These are phyloP conservation scores for Melanostigma gelatinosum DNA, from an alignment of 2,113 vertebrate species.

Conservation along the genomic window DNA sequence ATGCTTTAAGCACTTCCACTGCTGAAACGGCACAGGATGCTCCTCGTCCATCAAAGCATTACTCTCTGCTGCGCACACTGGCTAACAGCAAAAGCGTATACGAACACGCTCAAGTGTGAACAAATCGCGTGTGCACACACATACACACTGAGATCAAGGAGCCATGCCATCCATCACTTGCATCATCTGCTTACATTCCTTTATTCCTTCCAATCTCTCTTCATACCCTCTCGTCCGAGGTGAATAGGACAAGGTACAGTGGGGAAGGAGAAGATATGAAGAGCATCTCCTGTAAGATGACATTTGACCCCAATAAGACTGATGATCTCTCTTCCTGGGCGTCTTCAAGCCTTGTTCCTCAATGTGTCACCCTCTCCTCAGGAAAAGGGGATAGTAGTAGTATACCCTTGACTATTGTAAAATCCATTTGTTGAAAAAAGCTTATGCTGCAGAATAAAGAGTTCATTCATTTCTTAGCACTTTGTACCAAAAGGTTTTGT, in stretches of 20 bases:
- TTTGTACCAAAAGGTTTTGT: neutral
- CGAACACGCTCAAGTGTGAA: conserved; percentile 26
- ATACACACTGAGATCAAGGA: conserved; percentile 14
- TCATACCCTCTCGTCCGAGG: conserved; percentile 35
- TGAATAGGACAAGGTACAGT: conserved; percentile 42
- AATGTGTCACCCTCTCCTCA: conserved; percentile 50
- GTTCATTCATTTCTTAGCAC: neutral
- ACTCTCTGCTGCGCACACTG: conserved; percentile 24
- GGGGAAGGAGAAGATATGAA: conserved; percentile 27
- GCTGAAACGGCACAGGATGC: conserved; percentile 74
- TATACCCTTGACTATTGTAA: neutral
- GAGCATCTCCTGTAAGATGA: conserved; percentile 34
- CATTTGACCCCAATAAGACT: conserved; percentile 58
- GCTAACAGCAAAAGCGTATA: conserved; percentile 1
- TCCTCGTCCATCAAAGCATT: conserved; percentile 66
- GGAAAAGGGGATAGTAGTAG: neutral
- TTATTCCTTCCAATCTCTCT: conserved; percentile 21
- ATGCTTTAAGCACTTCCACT: conserved; percentile 72
- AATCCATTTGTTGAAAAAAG: conserved; percentile 31
- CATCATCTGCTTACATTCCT: conserved; percentile 32
- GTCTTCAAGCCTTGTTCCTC: conserved; percentile 32
- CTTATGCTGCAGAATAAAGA: conserved; percentile 34
- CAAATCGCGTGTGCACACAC: conserved; percentile 17
- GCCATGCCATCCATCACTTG: conserved; percentile 59
- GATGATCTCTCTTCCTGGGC: conserved; percentile 34